Evolutionary conservation across 2,797 vertebrate genomes (phyloP), one percentile per base, ranked within the genome.

Genomic region (Falco novaeseelandiae): DNA sequence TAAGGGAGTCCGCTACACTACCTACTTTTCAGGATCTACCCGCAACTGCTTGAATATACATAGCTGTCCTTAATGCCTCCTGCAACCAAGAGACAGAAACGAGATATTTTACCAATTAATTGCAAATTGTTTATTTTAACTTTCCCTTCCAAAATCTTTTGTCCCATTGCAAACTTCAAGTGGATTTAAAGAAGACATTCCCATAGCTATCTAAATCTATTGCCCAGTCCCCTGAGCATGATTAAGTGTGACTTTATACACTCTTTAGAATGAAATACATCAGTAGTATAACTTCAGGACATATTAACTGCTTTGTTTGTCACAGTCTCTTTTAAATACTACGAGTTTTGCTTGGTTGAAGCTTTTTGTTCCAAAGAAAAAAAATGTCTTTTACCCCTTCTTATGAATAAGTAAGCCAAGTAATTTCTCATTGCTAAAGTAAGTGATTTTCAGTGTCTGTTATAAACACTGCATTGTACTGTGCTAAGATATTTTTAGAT

Each of bases 241-340:
- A 95, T 65, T 27, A 90, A 90, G 67, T 63, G 69, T 63, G 84
- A 63, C 89, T 91, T 95, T 84, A 90, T n/a, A 87, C 17, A 46
- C 74, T 51, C 91, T 83, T 92, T n/a, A 63, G 46, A 86, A 51
- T 46, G 6, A 97, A 93, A 96, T 34, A 93, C n/a, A 79, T 27
- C 51, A 78, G 63, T 61, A 96, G 70, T 36, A 78, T 52, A 97
- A 93, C 32, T 90, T 77, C 71, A 87, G 59, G 74, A 90, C 79
- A 44, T 74, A 96, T 96, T 83, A 87, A 92, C 46, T 90, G 57
- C 74, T 94, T 86, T 95, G 66, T 94, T 87, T 91, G 90, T 70
- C 90, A 91, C 54, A 78, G 42, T 13, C 32, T 86, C 25, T 90
- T 88, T 86, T 54, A 92, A 93, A 95, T 74, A 82, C 59, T 38